Evolutionary conservation across 2,888 invertebrate genomes (phyloP).

Genomic region (Agonopterix alstromeriana): DNA sequence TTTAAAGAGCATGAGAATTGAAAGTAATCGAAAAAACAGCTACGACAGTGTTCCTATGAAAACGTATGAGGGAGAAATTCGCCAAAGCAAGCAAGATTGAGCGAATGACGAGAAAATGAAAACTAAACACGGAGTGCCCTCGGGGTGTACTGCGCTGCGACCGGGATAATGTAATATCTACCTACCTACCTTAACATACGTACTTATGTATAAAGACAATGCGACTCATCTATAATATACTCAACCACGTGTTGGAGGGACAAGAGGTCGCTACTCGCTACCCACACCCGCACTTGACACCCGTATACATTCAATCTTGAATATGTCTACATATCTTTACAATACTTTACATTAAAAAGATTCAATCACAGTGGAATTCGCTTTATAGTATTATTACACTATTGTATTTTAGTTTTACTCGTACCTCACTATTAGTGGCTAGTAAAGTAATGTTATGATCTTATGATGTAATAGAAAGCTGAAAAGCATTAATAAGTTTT

Average conservation of each 20-base stretch:
- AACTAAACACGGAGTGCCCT: slow-evolving; percentile 33
- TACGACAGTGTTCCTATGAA: too few relatives aligned
- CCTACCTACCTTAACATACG: background rate
- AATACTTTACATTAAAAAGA: too few relatives aligned
- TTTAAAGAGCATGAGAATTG: too few relatives aligned
- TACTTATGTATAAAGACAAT: slow-evolving; percentile 4
- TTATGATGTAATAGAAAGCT: too few relatives aligned
- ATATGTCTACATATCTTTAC: too few relatives aligned
- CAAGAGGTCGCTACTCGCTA: slow-evolving; percentile 31
- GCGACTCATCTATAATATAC: slow-evolving; percentile 9
- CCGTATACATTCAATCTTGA: slow-evolving; percentile 9
- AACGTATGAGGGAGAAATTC: slow-evolving; percentile 3
- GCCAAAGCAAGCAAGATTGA: slow-evolving; percentile 18
- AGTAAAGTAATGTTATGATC: too few relatives aligned
- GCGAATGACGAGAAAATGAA: slow-evolving; percentile 31
- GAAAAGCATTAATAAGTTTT: too few relatives aligned
- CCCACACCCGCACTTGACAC: slow-evolving; percentile 22
- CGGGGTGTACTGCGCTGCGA: slow-evolving; percentile 7
- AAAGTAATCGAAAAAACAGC: too few relatives aligned
- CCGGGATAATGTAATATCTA: slow-evolving; percentile 2
- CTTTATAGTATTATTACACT: too few relatives aligned
- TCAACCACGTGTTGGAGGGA: slow-evolving; percentile 33
- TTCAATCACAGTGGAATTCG: too few relatives aligned
- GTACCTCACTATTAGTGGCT: too few relatives aligned
- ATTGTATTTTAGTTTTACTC: too few relatives aligned